Evolutionary conservation across 2,888 invertebrate species (phyloP).

Genomic region (Euspilapteryx auroguttella): DNA sequence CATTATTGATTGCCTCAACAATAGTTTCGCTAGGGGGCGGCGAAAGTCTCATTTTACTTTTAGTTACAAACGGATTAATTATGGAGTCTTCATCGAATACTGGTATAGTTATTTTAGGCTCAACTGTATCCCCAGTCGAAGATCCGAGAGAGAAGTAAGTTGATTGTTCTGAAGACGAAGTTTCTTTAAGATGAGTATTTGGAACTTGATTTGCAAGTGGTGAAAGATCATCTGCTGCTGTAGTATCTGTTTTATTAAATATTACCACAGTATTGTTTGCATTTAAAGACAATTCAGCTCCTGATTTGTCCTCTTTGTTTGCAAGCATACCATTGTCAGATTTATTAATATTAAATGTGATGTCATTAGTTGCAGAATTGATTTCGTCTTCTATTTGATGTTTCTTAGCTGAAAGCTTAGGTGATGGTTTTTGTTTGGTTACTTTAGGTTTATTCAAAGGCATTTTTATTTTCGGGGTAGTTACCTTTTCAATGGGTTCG

Average conservation of each 20-base stretch:
- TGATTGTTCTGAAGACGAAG: conserved; percentile 27
- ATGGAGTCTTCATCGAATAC: conserved; percentile 35
- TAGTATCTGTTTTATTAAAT: too few relatives aligned
- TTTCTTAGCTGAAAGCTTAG: neutral
- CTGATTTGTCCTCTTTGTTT: neutral
- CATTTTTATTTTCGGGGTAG: neutral
- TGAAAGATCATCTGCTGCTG: too few relatives aligned
- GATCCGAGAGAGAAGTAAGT: conserved; percentile 19
- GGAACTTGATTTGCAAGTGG: too few relatives aligned
- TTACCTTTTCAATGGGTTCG: neutral
- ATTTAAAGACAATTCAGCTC: neutral
- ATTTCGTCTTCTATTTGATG: neutral
- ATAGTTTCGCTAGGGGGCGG: conserved; percentile 13
- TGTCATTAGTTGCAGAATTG: neutral
- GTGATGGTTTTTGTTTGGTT: neutral
- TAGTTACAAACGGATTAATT: conserved; percentile 35
- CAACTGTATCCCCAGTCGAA: conserved; percentile 18
- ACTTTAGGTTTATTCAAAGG: neutral
- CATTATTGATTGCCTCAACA: conserved; percentile 14
- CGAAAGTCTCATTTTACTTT: conserved; percentile 24
- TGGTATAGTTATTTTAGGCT: conserved; percentile 30
- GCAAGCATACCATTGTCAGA: neutral
- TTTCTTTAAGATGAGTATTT: conserved; percentile 9
- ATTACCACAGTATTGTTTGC: neutral
- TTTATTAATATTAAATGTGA: neutral